Evolutionary conservation across 2,797 vertebrate genomes (phyloP), one percentile per base, ranked within the genome.

Genomic region (Phoeniculus purpureus): DNA sequence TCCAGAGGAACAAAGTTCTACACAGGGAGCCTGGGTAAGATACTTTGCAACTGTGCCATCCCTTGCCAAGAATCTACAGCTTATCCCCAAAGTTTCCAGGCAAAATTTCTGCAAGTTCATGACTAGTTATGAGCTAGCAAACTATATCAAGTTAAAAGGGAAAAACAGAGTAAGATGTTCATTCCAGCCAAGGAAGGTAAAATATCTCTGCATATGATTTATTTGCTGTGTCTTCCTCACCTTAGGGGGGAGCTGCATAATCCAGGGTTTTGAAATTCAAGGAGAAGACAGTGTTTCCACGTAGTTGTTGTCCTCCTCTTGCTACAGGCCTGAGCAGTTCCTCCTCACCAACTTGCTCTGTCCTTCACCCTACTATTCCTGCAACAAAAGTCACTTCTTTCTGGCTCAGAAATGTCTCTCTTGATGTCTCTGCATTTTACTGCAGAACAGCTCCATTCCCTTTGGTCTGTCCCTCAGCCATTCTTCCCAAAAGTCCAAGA

Each of bases 61-160:
- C 32, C 25, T 81, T 67, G 65, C 47, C 68, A 91, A 84, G 32
- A 26, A 26, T 50, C 22, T 51, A 19, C 59, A 81, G 58, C 32
- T 93, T 82, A 85, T 43, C 27, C 20, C 13, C 31, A 40, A 0
- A 1, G 26, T 83, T 94, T 83, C 66, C 70, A 92, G 62, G 7
- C 56, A 74, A 77, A 82, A 31, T 47, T 92, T 90, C 68, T 82
- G 15, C 18, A 82, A 70, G 43, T 71, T 84, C 45, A 55, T 43
- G 40, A 87, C n/a, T 18, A 65, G 9, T 61, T 83, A 17, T 32
- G 52, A 76, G 45, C 40, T 81, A 84, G 52, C 11, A 81, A 74
- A 74, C 8, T 51, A 32, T 25, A 15, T 56, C 14, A 54, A 67
- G 79, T 60, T 21, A n/a, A 66, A 85, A 78, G 12, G 23, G 19